Evolutionary conservation across 1,140 invertebrate genomes (phyloP), one percentile per base, ranked within the genome.

Genomic region (Meloidogyne hapla): DNA sequence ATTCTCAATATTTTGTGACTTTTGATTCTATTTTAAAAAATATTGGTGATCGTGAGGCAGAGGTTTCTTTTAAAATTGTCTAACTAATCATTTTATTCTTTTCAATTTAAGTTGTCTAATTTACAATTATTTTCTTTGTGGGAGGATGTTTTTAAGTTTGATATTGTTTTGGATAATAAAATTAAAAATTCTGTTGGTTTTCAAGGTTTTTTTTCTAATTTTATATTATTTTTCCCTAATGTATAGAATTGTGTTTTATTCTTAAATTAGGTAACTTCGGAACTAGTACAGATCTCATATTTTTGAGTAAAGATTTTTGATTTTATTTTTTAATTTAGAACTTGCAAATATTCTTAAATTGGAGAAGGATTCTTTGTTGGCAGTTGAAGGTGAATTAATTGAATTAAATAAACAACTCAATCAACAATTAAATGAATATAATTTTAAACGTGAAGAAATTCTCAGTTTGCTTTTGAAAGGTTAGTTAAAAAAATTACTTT

Each of bases 351-450:
- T 21, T 56, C 2, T 56, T 56, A 56, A n/a, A 21, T n/a, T 56
- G n/a, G 48, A 56, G n/a, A 56, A 56, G 6, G 48, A 56, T 0
- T 6, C 18, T 4, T 21, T 56, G n/a, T 8, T 4, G 1, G n/a
- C 12, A 9, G 48, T n/a, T 56, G 48, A 56, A 21, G n/a, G n/a
- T 56, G 48, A 56, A 56, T 56, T 56, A 56, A n/a, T 8, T 15
- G 6, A n/a, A n/a, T 56, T 56, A 56, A 56, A 13, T n/a, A n/a
- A n/a, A 5, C 18, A 8, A 5, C 8, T n/a, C 4, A n/a, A 56
- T 56, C 48, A 56, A 56, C 48, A 56, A 56, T 56, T 56, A 56
- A 56, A 56, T 56, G 48, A 56, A 56, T n/a, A n/a, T 56, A 56
- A 56, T 56, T 56, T 9, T n/a, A 56, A 56, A n/a, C 48, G 18